Evolutionary conservation across 2,888 invertebrate genomes (phyloP).

Genomic region (Caenorhabditis japonica): DNA sequence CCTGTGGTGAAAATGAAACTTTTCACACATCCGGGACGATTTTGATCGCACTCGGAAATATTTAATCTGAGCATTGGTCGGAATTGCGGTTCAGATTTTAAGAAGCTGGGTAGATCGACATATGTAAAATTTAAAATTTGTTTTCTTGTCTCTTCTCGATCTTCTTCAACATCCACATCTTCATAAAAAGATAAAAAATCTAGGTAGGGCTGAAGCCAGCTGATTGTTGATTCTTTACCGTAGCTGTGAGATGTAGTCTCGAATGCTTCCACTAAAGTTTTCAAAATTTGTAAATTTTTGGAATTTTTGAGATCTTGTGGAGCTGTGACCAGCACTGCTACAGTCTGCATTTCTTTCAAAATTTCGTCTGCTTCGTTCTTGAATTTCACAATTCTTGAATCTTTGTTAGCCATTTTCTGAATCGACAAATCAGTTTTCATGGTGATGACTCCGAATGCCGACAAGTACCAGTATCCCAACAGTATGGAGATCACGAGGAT

Average conservation of each 20-base stretch:
- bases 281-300: constrained; percentile 33
- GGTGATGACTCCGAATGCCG: constrained; percentile 57
- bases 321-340: constrained; percentile 55
- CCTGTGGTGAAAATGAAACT: constrained; percentile 69
- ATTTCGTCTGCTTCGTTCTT: constrained; percentile 57
- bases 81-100: constrained; percentile 48
- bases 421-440: constrained; percentile 65
- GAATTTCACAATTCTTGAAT: constrained; percentile 60
- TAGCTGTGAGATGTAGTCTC: constrained; percentile 49
- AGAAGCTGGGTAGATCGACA: constrained; percentile 48
- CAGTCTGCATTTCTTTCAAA: constrained; percentile 60
- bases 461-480: constrained; percentile 61
- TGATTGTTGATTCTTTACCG: constrained; percentile 63
- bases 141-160: constrained; percentile 4
- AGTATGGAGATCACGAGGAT: constrained; percentile 47
- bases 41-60: constrained; percentile 51
- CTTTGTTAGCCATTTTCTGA: constrained; percentile 62
- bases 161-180: constrained; percentile 49
- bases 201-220: constrained; percentile 60
- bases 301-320: constrained; percentile 60
- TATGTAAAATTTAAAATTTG: constrained; percentile 47
- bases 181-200: constrained; percentile 62
- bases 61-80: constrained; percentile 49
- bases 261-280: constrained; percentile 41
- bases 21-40: constrained; percentile 59